Evolutionary conservation across 2,797 vertebrate genomes (phyloP).

Genomic region (Caiman crocodilus): DNA sequence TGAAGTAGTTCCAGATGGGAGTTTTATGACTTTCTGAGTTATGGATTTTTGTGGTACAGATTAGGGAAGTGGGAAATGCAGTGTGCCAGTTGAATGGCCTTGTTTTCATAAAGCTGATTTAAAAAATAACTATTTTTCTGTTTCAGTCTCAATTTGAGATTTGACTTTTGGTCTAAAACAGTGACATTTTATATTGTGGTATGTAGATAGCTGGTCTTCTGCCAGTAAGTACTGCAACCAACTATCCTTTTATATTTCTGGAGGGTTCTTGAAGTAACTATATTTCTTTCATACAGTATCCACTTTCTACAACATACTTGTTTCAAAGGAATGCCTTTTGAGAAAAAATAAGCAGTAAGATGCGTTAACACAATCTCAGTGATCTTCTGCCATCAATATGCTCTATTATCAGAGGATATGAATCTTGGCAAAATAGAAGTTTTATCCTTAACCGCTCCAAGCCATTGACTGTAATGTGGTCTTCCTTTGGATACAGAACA

Average conservation of each 20-base stretch:
- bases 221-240: neutral
- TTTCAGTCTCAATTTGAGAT: rapidly evolving
- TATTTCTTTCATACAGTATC: neutral
- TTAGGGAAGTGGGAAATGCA: neutral
- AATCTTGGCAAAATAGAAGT: neutral
- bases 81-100: neutral
- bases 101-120: neutral
- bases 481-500: neutral
- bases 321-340: neutral
- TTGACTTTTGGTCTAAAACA: neutral
- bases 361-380: neutral
- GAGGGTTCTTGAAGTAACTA: neutral
- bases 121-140: neutral
- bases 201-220: neutral
- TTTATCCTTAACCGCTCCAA: neutral
- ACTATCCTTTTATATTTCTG: neutral
- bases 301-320: neutral
- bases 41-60: neutral
- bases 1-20: conserved; percentile 23
- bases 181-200: neutral
- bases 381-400: neutral
- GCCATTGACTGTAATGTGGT: neutral
- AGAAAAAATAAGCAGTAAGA: neutral
- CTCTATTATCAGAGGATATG: neutral
- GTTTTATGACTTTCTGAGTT: conserved; percentile 14